Evolutionary conservation across 2,113 vertebrate species (phyloP).

Genomic region (Hylia prasina): DNA sequence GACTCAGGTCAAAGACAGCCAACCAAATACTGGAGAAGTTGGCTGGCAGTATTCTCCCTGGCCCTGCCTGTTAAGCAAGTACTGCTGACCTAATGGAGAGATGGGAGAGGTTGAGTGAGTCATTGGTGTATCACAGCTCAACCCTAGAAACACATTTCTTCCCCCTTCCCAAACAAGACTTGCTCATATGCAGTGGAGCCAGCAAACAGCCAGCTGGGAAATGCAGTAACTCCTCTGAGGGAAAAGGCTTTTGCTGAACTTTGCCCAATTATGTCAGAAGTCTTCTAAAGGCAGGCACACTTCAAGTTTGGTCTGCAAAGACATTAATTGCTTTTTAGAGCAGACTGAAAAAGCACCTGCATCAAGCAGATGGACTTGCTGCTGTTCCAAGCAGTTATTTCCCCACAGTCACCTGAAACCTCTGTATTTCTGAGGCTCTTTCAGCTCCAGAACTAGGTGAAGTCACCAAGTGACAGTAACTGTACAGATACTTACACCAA

Average conservation of each 20-base stretch:
- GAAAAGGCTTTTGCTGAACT: neutral
- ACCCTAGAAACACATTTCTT: neutral
- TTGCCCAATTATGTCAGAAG: neutral
- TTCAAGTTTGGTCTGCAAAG: neutral
- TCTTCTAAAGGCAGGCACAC: neutral
- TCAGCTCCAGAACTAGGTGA: neutral
- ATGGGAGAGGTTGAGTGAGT: constrained; percentile 15
- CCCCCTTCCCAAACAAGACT: neutral
- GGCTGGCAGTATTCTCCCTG: neutral
- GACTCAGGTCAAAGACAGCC: neutral
- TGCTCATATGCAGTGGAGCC: neutral
- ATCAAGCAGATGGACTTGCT: neutral
- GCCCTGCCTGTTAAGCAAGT: neutral
- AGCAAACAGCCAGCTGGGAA: neutral
- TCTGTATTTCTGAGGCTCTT: neutral
- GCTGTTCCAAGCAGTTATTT: neutral
- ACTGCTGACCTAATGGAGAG: neutral
- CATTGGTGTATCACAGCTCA: neutral
- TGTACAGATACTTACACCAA: neutral
- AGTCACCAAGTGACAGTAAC: neutral
- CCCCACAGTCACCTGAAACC: neutral
- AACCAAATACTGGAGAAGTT: neutral
- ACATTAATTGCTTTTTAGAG: neutral
- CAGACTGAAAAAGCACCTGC: neutral
- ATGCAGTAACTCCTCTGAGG: neutral